Base-by-base conservation (phyloP, 1,140 invertebrate species). In the Globodera rostochiensis region DNA sequence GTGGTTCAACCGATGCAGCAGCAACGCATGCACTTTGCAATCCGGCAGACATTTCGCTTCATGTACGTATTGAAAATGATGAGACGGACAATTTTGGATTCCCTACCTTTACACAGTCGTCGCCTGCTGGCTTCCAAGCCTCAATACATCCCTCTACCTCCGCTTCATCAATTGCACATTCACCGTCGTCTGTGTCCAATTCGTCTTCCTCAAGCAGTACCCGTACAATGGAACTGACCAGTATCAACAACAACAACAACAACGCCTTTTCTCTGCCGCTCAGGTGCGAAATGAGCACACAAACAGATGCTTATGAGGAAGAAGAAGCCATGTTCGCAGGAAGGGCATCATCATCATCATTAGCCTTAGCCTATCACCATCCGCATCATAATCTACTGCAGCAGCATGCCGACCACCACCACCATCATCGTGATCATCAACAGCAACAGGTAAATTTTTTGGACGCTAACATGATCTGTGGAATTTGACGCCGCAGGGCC, bases 21-120 rank as follows among this genome's bases (percentile, higher is more conserved):
- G 19, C 57, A 19, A n/a, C 57, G 5, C 13, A 13, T 64, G 0
- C 57, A 69, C 60, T 69, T 5, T 47, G 45, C 19, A 82, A 82
- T 49, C 66, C 79, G 57, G 66, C 81, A 4, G 81, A 82, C n/a
- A 82, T 82, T 36, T 80, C 47, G n/a, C 78, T 71, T 70, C 50
- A 80, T 53, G 80, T 81, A 49, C 69, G 70, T 77, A 21, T 77
- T 77, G 25, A n/a, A 64, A 11, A 49, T 76, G 45, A 76, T 76
- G 13, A 19, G 45, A 15, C 15, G 9, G 13, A 60, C n/a, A 4
- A 5, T 50, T 7, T 64, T 46, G 6, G 8, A 69, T 69, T 69
- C 6, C 36, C n/a, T 11, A 45, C 69, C 11, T 45, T 45, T 71
- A 11, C 13, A 25, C 69, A 47, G 69, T 64, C 57, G 3, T 64